Evolutionary conservation across 2,797 vertebrate species (phyloP), one percentile per base, ranked within the genome.

Genomic region (Catostomus latipinnis): DNA sequence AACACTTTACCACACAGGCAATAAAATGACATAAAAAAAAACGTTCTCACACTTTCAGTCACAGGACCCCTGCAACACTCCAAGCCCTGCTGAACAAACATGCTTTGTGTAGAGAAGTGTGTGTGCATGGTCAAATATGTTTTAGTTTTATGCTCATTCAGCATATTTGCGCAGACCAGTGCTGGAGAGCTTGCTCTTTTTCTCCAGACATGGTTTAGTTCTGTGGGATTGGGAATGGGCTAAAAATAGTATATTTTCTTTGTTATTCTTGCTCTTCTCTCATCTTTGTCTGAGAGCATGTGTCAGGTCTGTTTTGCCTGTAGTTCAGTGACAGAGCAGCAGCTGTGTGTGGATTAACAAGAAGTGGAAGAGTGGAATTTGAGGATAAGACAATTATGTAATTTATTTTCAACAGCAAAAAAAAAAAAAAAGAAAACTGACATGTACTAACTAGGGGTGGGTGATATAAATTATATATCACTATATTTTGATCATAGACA

Each of bases 171-270:
- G 50, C 73, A 34, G 56, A 74, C 46, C 63, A 78, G 34, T 54
- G 56, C 48, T 63, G 57, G 16, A 65, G 60, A 65, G 77, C 46
- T 76, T 62, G 50, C 16, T 22, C 49, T 76, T 68, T 63, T 68
- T 4, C 12, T 43, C 62, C 70, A 81, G 71, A 81, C 81, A 16
- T 68, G 74, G 73, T 81, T 82, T 66, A 66, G 65, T 73, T 43
- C 68, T 76, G 73, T 58, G 72, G 84, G 57, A 83, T 34, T 72
- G 60, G 18, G 50, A 58, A 83, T 43, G 13, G 73, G 14, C 76
- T 86, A 82, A 81, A 80, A 83, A 83, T 86, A 83, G 60, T 63
- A 45, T 12, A 45, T 16, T 76, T 53, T 66, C 49, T 80, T 57
- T 49, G 9, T 78, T 63, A 54, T 71, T 61, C 14, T 53, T 48